Evolutionary conservation across 1,140 invertebrate species (phyloP), one percentile per base, ranked within the genome.

Genomic region (Drosophila lowei): DNA sequence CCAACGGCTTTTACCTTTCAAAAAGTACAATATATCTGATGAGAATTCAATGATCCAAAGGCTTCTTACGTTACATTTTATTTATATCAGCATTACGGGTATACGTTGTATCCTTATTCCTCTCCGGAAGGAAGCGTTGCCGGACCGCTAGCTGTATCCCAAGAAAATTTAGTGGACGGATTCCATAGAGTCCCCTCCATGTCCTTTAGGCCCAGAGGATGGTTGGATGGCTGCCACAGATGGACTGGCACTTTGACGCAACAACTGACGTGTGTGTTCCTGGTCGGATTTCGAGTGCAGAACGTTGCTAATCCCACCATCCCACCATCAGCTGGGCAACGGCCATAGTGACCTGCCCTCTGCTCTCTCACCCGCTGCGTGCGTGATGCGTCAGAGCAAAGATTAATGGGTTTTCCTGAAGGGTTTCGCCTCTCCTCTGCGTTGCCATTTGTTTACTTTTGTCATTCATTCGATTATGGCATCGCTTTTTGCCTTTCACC

Each of bases 351-450:
- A 1, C 21, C 21, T 23, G 21, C 21, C 21, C 21, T 2, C 21
- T 23, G 21, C 21, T 11, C 7, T 9, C 52, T 54, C 64, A 65
- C 58, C 52, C 57, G 63, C n/a, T 61, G 63, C n/a, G 53, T 68
- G 53, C 28, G 41, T 61, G 41, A 66, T 72, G 72, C 78, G 74
- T 77, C 78, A 81, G 65, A 73, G 67, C 62, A 65, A 80, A 81
- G 78, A 81, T 81, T 81, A 81, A 81, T 81, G 79, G 79, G 67
- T 71, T 77, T 80, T 61, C 55, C 46, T 59, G 59, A 77, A 61
- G 46, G 78, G 78, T 55, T 81, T 81, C 73, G 49, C 57, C 64
- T 73, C 34, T 49, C 62, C 56, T 72, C 48, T 25, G 13, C 63
- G 48, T 80, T 30, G 28, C 28, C 28, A 30, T 30, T 30, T 72